Base-by-base conservation (phyloP, 1,140 invertebrate genomes). In the Berghia stephanieae region DNA sequence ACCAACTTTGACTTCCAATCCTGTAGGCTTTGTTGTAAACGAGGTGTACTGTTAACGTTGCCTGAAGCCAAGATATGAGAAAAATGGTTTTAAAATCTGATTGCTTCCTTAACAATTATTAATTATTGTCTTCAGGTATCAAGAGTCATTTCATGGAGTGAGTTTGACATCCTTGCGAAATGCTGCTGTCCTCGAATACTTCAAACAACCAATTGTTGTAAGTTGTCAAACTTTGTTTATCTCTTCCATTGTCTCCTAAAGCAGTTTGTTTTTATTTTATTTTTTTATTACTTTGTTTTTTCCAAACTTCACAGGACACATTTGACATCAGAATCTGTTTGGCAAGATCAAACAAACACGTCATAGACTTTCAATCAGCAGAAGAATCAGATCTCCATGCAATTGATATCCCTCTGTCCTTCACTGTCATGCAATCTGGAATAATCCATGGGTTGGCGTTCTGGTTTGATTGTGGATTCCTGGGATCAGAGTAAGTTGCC, bases 401-500 rank as follows among this genome's bases (percentile, higher is more conserved):
- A 86, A 98, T 99, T 90, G 93, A 97, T 88, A 96, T 99, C 85
- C 97, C 98, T 76, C 92, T 99, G 40, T 94, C 96, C 89, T 99
- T 98, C 91, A 94, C 95, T 84, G 92, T 98, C 79, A 91, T 96
- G 82, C 95, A 98, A 88, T 95, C 97, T 31, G 97, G 96, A 63
- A 96, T 96, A 77, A 94, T 98, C 79, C 98, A 99, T 87, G 98
- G 98, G 10, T 90, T 99, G 76, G 98, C 98, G 27, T 99, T 99
- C 91, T 99, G 98, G 98, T 99, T 99, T 90, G 98, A 99, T 91
- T 98, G 99, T n/a, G 95, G 97, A 67, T 99, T 99, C 91, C 93
- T 96, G 69, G 98, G 98, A 38, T 94, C 93, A 73, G 93, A 93
- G 90, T 91, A 86, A 85, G 83, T 82, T 71, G 66, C 13, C 34